phyloP scores from a whole-genome alignment of 1,140 invertebrate genomes.

The Trypoxylus dichotomus region DNA sequence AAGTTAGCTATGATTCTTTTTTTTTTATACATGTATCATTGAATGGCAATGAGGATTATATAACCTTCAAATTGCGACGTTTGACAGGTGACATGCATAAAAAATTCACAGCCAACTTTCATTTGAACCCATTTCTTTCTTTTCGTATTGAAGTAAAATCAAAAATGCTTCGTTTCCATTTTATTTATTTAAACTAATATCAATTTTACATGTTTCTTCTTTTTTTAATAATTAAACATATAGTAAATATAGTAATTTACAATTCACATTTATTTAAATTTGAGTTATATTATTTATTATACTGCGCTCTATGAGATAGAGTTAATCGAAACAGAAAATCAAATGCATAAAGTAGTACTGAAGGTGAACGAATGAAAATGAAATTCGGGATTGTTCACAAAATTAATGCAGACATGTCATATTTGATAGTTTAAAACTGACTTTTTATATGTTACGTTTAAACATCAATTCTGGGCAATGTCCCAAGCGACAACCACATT shows the following conservation, averaged over 20 bases:
- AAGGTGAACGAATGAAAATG: too few species aligned
- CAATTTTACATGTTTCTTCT: background rate
- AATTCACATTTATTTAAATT: background rate
- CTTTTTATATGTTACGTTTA: too few species aligned
- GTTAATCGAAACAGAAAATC: background rate
- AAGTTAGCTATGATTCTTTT: too few species aligned
- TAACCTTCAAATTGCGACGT: too few species aligned
- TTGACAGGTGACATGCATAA: too few species aligned
- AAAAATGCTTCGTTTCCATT: background rate
- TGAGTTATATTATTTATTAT: background rate
- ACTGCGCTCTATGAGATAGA: too few species aligned
- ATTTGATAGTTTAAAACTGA: background rate
- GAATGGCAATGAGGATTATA: too few species aligned
- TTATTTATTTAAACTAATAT: conserved; percentile 22
- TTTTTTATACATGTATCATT: too few species aligned
- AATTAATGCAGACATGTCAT: background rate
- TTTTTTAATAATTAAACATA: background rate
- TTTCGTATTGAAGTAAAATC: background rate
- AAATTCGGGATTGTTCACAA: background rate
- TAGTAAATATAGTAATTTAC: conserved; percentile 10
- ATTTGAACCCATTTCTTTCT: too few species aligned
- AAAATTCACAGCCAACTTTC: too few species aligned
- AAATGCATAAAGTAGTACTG: background rate
- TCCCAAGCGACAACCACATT: too few species aligned
- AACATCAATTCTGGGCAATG: too few species aligned